A percentile compares a stretch with the other conserved stretches of the same genome.
Evolutionary conservation across 2,888 invertebrate genomes (phyloP).

Genomic region (Machimus atricapillus): DNA sequence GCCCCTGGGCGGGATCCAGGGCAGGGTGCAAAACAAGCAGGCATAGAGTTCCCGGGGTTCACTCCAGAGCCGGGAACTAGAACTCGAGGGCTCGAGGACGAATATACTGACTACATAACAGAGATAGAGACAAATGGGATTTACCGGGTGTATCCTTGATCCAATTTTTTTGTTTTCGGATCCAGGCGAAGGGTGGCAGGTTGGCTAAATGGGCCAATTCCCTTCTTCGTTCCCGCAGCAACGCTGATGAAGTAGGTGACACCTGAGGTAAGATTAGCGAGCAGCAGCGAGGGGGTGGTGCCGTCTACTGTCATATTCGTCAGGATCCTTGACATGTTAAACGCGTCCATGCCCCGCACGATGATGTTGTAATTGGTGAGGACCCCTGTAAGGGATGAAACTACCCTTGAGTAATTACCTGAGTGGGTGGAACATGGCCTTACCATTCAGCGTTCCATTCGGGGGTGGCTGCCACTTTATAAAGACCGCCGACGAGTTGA

Average conservation of each 20-base stretch:
- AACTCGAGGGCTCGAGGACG: neutral
- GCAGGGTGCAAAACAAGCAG: neutral
- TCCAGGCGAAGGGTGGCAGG: conserved; percentile 71
- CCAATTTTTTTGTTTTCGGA: conserved; percentile 66
- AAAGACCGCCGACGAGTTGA: conserved; percentile 80
- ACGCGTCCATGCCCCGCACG: conserved; percentile 68
- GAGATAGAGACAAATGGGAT: conserved; percentile 13
- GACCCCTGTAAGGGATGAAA: conserved; percentile 58
- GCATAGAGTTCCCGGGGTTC: neutral
- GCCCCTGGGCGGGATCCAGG: neutral
- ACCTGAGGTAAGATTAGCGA: conserved; percentile 82
- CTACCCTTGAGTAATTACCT: conserved; percentile 1
- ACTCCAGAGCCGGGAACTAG: neutral
- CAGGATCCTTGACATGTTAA: conserved; percentile 66
- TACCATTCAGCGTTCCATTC: conserved; percentile 77
- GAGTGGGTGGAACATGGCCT: conserved; percentile 28
- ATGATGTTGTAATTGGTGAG: conserved; percentile 83
- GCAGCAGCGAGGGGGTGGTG: conserved; percentile 73
- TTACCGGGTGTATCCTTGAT: conserved; percentile 59
- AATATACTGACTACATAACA: neutral
- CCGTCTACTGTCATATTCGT: conserved; percentile 78
- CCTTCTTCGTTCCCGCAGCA: conserved; percentile 82
- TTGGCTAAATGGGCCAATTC: conserved; percentile 80
- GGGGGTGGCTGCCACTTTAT: conserved; percentile 87
- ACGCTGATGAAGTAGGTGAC: conserved; percentile 84